These are phyloP conservation scores for Chelonus formosanus DNA, from an alignment of 2,888 invertebrate species.

Conservation along the genomic window DNA sequence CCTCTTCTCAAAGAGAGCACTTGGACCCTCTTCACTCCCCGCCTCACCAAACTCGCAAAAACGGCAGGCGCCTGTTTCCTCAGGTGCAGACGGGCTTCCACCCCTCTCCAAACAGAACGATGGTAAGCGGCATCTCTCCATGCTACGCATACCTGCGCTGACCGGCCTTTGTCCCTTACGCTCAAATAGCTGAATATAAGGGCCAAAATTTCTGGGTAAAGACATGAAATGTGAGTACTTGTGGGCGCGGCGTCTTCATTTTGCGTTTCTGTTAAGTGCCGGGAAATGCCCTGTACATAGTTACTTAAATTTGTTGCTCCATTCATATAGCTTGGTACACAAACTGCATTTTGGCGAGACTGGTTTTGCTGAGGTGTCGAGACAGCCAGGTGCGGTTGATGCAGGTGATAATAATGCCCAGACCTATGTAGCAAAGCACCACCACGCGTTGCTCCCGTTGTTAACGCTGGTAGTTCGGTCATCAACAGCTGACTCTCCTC, in stretches of 20 bases:
- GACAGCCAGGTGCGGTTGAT: slow-evolving; percentile 63
- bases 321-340: slow-evolving; percentile 29
- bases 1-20: slow-evolving; percentile 85
- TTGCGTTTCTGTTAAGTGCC: slow-evolving; percentile 37
- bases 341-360: slow-evolving; percentile 52
- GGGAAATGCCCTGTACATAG: slow-evolving; percentile 46
- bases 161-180: slow-evolving; percentile 87
- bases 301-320: slow-evolving; percentile 41
- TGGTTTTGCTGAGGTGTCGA: slow-evolving; percentile 51
- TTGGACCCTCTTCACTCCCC: slow-evolving; percentile 90
- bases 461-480: slow-evolving; percentile 68
- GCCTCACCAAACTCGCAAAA: slow-evolving; percentile 84
- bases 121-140: slow-evolving; percentile 95
- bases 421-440: slow-evolving; percentile 67
- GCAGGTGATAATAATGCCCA: slow-evolving; percentile 66
- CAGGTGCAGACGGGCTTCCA: slow-evolving; percentile 90
- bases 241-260: slow-evolving; percentile 48
- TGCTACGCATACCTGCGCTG: slow-evolving; percentile 86
- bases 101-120: slow-evolving; percentile 92
- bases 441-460: slow-evolving; percentile 33
- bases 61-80: slow-evolving; percentile 83
- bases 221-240: slow-evolving; percentile 78
- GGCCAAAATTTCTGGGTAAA: slow-evolving; percentile 92
- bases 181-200: slow-evolving; percentile 91
- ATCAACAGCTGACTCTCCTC: slow-evolving; percentile 70